Conservation (phyloP, 2,888 invertebrate genomes). For the Melinaea menophilus region DNA sequence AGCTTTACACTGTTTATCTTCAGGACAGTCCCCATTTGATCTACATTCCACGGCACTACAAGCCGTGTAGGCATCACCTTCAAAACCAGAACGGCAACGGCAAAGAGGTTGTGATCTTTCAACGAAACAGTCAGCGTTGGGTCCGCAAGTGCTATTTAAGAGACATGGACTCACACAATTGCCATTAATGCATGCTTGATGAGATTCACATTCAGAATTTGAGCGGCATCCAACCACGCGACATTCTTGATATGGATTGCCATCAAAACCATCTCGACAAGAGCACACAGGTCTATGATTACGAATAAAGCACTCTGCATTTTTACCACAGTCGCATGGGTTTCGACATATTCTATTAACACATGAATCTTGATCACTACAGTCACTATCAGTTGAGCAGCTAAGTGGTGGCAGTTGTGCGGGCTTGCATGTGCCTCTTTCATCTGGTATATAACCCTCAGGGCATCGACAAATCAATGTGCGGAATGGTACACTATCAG, state of each 20-base stretch:
- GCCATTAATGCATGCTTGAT: slow-evolving; percentile 89
- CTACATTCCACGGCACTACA: slow-evolving; percentile 90
- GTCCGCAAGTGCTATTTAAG: slow-evolving; percentile 86
- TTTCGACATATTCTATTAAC: slow-evolving; percentile 91
- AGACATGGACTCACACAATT: slow-evolving; percentile 93
- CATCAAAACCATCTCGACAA: slow-evolving; percentile 89
- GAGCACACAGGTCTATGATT: slow-evolving; percentile 93
- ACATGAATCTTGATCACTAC: slow-evolving; percentile 87
- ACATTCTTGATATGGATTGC: slow-evolving; percentile 90
- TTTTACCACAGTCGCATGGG: slow-evolving; percentile 91
- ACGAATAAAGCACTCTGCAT: slow-evolving; percentile 88
- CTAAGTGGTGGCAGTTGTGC: slow-evolving; percentile 84
- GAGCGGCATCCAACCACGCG: slow-evolving; percentile 88
- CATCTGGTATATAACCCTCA: slow-evolving; percentile 88
- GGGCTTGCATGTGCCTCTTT: slow-evolving; percentile 86
- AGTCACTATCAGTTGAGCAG: slow-evolving; percentile 88
- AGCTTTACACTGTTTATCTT: slow-evolving; percentile 89
- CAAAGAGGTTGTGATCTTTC: slow-evolving; percentile 86
- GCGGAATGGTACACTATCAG: slow-evolving; percentile 90
- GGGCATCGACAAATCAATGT: slow-evolving; percentile 94
- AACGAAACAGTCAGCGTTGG: slow-evolving; percentile 89
- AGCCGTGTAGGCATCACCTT: slow-evolving; percentile 86
- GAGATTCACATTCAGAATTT: slow-evolving; percentile 89
- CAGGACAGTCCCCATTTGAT: slow-evolving; percentile 92
- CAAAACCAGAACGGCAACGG: slow-evolving; percentile 87